These are phyloP conservation scores for Drosophila histrio DNA, from an alignment of 2,888 invertebrate genomes.

Conservation along the genomic window DNA sequence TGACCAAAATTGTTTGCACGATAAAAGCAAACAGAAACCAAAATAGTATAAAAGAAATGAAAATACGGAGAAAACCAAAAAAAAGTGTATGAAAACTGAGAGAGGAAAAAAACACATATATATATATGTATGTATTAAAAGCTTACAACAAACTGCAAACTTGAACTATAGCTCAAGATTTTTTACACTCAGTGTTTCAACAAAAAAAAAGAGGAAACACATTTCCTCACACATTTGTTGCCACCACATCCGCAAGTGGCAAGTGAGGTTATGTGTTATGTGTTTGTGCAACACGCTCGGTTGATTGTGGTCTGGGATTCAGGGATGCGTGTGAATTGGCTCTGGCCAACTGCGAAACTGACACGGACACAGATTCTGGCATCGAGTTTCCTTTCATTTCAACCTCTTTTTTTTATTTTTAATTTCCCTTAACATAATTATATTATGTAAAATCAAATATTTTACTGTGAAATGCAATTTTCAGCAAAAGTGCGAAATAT, in stretches of 20 bases:
- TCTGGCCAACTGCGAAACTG: conserved; percentile 9
- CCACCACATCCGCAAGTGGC: conserved; percentile 55
- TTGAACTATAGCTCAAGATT: conserved; percentile 29
- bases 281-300: conserved; percentile 38
- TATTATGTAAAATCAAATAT: conserved; percentile 34
- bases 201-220: conserved; percentile 24
- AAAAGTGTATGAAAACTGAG: neutral
- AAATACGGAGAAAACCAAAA: neutral
- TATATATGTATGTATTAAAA: too few relatives aligned
- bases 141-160: conserved; percentile 48
- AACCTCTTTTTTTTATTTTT: neutral
- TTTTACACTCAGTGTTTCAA: neutral
- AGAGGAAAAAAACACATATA: conserved; percentile 18
- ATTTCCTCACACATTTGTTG: conserved; percentile 51
- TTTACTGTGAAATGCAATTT: conserved; percentile 6
- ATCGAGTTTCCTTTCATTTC: neutral
- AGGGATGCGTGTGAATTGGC: conserved; percentile 31
- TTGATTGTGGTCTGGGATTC: conserved; percentile 28
- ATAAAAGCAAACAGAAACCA: conserved; percentile 43
- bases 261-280: conserved; percentile 52
- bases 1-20: conserved; percentile 51
- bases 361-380: neutral
- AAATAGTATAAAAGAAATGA: conserved; percentile 18
- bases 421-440: conserved; percentile 30
- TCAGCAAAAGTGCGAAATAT: neutral